Evolutionary conservation across 2,797 vertebrate genomes (phyloP).

Genomic region (Hapalemur alaotrensis): DNA sequence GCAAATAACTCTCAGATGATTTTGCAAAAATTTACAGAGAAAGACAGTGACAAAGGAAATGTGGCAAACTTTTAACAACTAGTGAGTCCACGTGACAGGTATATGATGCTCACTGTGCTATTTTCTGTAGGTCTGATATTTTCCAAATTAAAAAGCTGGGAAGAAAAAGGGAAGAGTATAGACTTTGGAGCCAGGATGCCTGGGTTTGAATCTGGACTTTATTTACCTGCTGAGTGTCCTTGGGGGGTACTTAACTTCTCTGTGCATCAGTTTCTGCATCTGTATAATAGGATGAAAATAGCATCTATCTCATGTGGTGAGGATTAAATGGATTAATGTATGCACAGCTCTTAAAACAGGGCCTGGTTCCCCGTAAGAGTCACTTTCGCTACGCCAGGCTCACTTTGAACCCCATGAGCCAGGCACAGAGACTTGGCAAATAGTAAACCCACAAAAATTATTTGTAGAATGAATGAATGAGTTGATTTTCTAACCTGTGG

Average conservation of each 20-base stretch:
- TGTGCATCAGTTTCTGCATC: neutral
- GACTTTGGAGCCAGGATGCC: neutral
- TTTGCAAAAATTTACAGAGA: neutral
- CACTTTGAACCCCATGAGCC: neutral
- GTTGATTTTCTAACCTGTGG: slow-evolving; percentile 24
- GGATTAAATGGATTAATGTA: neutral
- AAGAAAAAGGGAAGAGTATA: neutral
- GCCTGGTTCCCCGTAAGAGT: neutral
- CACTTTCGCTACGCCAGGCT: neutral
- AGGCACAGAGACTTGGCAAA: neutral
- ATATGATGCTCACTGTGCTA: no score
- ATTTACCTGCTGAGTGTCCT: neutral
- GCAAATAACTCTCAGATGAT: neutral
- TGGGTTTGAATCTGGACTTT: neutral
- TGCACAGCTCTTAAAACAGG: neutral
- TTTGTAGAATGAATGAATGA: slow-evolving; percentile 29
- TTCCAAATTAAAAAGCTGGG: neutral
- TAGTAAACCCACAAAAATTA: neutral
- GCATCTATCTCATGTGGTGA: neutral
- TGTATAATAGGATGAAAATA: neutral
- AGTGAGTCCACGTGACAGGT: neutral
- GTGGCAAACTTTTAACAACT: neutral
- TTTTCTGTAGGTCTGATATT: neutral
- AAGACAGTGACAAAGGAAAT: neutral
- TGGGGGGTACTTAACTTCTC: neutral